Evolutionary conservation across 2,113 vertebrate genomes (phyloP).

Genomic region (Falco punctatus): DNA sequence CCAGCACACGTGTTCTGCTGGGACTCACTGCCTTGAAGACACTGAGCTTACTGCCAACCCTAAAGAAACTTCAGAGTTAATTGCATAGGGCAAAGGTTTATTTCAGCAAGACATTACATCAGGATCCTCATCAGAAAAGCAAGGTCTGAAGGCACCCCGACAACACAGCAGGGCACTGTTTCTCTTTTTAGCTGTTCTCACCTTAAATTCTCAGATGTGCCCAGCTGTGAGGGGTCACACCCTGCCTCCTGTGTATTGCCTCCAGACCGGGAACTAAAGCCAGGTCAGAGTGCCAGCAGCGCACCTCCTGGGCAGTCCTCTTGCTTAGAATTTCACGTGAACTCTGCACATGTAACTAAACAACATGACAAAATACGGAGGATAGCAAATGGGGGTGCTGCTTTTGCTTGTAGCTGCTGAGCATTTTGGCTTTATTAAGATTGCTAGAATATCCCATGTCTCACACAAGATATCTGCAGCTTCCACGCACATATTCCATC

Average conservation of each 20-base stretch:
- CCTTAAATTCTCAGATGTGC: neutral
- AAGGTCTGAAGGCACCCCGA: neutral
- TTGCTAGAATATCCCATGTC: neutral
- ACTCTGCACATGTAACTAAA: neutral
- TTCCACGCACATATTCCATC: neutral
- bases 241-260: neutral
- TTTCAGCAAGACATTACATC: neutral
- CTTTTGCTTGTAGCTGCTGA: neutral
- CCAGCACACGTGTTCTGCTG: neutral
- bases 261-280: neutral
- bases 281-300: neutral
- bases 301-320: neutral
- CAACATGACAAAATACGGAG: neutral
- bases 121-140: neutral
- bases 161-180: neutral
- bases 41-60: neutral
- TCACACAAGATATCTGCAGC: neutral
- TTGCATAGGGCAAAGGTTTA: neutral
- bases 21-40: neutral
- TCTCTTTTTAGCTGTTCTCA: neutral
- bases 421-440: neutral
- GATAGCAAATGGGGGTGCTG: neutral
- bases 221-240: neutral
- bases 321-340: neutral
- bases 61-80: neutral